phyloP scores from a whole-genome alignment of 2,797 vertebrate species.

The Glossophaga mutica region DNA sequence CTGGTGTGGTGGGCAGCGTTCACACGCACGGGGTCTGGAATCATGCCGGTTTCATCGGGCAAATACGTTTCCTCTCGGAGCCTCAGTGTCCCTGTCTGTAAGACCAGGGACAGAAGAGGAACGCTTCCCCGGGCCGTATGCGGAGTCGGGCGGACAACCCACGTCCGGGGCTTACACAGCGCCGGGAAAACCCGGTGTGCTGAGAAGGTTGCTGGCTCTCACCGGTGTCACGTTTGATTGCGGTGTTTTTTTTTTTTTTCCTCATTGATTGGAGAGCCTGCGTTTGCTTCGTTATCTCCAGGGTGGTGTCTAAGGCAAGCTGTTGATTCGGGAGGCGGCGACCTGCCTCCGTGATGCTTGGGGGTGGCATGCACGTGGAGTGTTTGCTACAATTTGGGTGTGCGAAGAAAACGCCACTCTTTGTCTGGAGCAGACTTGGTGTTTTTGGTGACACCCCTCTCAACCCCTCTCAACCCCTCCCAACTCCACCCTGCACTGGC shows the following conservation, averaged over 20 bases:
- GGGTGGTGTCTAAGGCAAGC: background rate
- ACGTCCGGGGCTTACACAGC: background rate
- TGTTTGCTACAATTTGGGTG: background rate
- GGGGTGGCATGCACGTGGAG: background rate
- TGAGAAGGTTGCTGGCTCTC: background rate
- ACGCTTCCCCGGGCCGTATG: background rate
- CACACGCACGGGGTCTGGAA: background rate
- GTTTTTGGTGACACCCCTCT: background rate
- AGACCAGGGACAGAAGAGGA: background rate
- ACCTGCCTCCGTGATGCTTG: background rate
- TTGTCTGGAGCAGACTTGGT: background rate
- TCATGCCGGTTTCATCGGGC: background rate
- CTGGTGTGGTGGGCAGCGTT: background rate
- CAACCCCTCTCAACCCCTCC: background rate
- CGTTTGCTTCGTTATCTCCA: background rate
- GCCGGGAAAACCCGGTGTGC: background rate
- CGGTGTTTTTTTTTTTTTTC: background rate
- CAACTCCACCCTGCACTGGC: background rate
- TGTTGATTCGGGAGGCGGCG: background rate
- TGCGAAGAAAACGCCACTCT: background rate
- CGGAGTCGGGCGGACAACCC: background rate
- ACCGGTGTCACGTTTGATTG: background rate
- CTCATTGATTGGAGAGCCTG: background rate
- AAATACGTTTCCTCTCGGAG: background rate
- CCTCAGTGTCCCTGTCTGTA: background rate